phyloP scores from a whole-genome alignment of 2,113 vertebrate genomes.

The Platanista minor region DNA sequence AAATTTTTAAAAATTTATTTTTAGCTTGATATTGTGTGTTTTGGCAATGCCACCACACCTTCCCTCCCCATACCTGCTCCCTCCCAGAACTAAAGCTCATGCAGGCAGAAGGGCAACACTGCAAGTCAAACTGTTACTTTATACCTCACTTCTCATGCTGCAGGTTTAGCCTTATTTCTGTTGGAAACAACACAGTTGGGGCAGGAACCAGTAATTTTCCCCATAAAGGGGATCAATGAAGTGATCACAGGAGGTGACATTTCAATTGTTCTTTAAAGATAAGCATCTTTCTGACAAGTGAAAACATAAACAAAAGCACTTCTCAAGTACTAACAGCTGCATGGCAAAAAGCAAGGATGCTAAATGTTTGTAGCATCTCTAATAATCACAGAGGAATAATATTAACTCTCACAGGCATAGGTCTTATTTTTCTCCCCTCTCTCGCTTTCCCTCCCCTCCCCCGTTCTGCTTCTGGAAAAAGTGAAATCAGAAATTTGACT shows the following conservation, averaged over 20 bases:
- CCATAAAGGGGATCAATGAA: neutral
- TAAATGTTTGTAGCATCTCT: neutral
- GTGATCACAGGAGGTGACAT: neutral
- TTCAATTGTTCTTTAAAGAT: neutral
- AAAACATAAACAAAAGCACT: neutral
- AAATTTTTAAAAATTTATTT: neutral
- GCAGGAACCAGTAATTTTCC: neutral
- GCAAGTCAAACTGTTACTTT: neutral
- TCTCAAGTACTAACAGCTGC: neutral
- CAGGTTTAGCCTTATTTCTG: neutral
- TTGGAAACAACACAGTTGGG: neutral
- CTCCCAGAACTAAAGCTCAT: fast-evolving
- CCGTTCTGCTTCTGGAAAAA: neutral
- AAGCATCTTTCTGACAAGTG: neutral
- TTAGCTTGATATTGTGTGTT: neutral
- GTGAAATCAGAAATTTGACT: neutral
- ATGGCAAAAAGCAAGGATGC: neutral
- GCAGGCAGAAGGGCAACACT: neutral
- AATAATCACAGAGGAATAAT: neutral
- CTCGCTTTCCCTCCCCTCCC: neutral
- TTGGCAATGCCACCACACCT: fast-evolving
- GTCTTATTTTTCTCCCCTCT: neutral
- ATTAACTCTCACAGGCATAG: neutral
- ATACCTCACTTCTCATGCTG: neutral
- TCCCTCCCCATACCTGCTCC: fast-evolving